These are phyloP conservation scores for Pseudoatta argentina DNA, from an alignment of 1,140 invertebrate species.

Conservation along the genomic window DNA sequence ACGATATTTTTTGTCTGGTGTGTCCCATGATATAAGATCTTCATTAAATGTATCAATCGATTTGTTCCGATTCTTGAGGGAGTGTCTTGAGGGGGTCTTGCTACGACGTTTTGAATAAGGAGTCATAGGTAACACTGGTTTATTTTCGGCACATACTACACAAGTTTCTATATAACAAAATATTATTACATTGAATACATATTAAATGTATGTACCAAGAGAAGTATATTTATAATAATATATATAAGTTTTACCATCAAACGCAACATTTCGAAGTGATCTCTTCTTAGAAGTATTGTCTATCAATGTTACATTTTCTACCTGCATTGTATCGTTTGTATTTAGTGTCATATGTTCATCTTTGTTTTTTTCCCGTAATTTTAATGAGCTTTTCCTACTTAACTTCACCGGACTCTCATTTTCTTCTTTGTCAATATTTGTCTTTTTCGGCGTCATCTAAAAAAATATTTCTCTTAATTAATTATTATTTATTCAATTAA, in stretches of 20 bases:
- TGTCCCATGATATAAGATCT: conserved; percentile 54
- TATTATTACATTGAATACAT: not conserved
- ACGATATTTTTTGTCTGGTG: conserved; percentile 36
- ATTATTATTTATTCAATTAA: not conserved
- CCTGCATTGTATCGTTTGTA: not conserved
- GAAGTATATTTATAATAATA: not conserved
- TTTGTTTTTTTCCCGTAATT: not conserved
- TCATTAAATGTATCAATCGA: not conserved
- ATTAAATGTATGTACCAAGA: not conserved
- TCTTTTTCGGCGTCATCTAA: conserved; percentile 16
- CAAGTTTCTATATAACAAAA: conserved; percentile 67
- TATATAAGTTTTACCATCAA: conserved; percentile 60
- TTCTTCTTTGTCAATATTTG: conserved; percentile 37
- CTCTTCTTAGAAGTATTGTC: conserved; percentile 31
- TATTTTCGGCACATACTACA: conserved; percentile 49
- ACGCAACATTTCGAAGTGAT: conserved; percentile 70
- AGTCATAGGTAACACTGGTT: conserved; percentile 68
- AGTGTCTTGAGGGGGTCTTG: not conserved
- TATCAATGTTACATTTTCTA: not conserved
- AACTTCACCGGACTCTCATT: conserved; percentile 31
- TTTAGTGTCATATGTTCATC: not conserved
- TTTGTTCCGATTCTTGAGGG: conserved; percentile 18
- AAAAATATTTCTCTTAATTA: conserved; percentile 4
- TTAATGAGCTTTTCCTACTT: conserved; percentile 22
- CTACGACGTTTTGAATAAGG: conserved; percentile 59